Base-by-base conservation (phyloP, 1,140 invertebrate species). In the Drosophila ficusphila region DNA sequence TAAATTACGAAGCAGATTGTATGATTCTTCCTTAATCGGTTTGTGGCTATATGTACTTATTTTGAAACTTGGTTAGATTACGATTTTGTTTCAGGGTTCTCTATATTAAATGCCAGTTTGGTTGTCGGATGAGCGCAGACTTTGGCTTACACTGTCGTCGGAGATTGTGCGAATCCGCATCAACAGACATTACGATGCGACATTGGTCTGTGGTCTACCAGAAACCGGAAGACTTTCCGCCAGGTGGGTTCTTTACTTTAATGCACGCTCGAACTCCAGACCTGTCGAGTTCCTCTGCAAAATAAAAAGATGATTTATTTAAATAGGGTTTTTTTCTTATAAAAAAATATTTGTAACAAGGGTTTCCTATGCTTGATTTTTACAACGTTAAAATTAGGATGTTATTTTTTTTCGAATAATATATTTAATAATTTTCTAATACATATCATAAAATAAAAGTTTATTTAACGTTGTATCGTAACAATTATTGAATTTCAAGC, bases 211-310 rank as follows among this genome's bases (percentile, higher is more conserved):
- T 11, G 31, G 47, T 90, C 92, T 94, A 95, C 94, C 94, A 95
- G 68, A 95, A 93, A 3, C 92, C 94, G 18, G 94, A 94, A 7
- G 94, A 95, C 89, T 94, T 95, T 4, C 94, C 94, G 71, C 94
- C 94, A 7, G 94, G 94, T 12, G 94, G 94, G 90, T 94, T 94
- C 85, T 93, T 91, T 0, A 95, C 94, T 51, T 94, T 93, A 4
- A 95, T 94, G 41, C 94, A 94, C 2, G 94, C 93, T 65, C 94
- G 94, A 49, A 93, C 92, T 46, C 94, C 93, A 25, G 90, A 79
- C 6, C 92, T 93, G 76, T 94, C 94, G 5, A 94, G 68, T 75
- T 95, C 94, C 92, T 94, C 94, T 94, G 92, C 7, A 93, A 93
- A 51, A 36, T 27, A 12, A 8, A 39, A 19, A 9, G 3, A n/a